Percentiles rank a stretch among this genome's conserved stretches.
These are phyloP conservation scores for Ophioninae sp. DNA, from an alignment of 2,888 invertebrate species.

Conservation along the genomic window DNA sequence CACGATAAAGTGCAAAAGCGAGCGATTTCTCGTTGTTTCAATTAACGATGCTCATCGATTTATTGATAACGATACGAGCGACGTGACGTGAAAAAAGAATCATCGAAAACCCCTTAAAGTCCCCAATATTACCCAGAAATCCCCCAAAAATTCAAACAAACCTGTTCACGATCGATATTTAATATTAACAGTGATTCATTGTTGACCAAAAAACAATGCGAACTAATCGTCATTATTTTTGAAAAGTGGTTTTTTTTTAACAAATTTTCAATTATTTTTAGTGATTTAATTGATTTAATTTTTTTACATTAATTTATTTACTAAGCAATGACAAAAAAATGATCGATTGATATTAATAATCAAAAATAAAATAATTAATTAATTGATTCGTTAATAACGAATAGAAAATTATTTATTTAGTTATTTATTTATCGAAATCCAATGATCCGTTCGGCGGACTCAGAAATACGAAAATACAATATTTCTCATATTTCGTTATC, in stretches of 20 bases:
- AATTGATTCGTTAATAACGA: no score
- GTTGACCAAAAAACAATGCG: neutral
- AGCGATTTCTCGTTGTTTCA: neutral
- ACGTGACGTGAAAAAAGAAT: neutral
- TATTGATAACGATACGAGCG: neutral
- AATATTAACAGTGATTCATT: slow-evolving; percentile 1
- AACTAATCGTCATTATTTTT: neutral
- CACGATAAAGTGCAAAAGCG: slow-evolving; percentile 18
- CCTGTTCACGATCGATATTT: neutral
- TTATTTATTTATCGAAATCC: neutral
- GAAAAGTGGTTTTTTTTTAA: neutral
- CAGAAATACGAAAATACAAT: no score
- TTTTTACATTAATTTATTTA: neutral
- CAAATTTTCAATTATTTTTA: neutral
- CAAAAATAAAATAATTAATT: no score
- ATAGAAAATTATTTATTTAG: no score
- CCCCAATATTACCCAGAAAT: no score
- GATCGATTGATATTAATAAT: no score
- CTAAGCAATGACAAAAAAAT: neutral
- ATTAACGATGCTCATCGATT: no score
- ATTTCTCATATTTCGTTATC: neutral
- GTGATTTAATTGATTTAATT: neutral
- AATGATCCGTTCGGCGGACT: neutral
- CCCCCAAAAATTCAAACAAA: no score
- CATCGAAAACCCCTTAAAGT: neutral